Conservation (phyloP, 2,888 invertebrate genomes). For the Dioctria rufipes region DNA sequence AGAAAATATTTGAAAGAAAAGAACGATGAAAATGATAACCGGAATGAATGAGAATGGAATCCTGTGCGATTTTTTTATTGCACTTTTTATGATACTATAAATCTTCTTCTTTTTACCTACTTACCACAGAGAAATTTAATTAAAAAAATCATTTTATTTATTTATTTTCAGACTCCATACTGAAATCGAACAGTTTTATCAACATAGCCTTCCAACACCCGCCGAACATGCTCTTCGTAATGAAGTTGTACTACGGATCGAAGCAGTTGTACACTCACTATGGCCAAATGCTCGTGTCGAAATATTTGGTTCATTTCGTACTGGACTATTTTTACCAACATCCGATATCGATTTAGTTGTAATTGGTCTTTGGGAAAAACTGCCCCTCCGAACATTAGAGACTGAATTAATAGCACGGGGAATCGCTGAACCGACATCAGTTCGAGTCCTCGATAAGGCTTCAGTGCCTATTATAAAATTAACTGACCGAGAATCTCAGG, state of each 20-base stretch:
- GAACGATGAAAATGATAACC: no score
- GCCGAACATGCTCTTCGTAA: conserved; percentile 92
- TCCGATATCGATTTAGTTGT: conserved; percentile 85
- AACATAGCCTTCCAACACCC: conserved; percentile 93
- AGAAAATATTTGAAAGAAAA: no score
- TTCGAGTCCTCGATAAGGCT: conserved; percentile 98
- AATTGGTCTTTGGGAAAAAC: conserved; percentile 89
- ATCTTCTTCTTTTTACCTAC: no score
- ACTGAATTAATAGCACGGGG: conserved; percentile 90
- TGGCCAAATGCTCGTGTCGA: conserved; percentile 97
- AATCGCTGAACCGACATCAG: conserved; percentile 89
- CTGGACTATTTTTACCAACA: conserved; percentile 97
- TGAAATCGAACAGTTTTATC: conserved; percentile 97
- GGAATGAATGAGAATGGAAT: no score
- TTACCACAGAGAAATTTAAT: no score
- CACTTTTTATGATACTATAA: no score
- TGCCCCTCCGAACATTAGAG: conserved; percentile 93
- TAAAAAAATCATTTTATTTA: conserved; percentile 1
- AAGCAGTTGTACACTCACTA: conserved; percentile 86
- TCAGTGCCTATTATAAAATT: conserved; percentile 99
- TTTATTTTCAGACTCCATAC: conserved; percentile 84
- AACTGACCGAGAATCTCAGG: conserved; percentile 84
- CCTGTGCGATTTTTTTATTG: no score
- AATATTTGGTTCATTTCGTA: conserved; percentile 98
- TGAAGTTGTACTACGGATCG: conserved; percentile 91